phyloP scores from a whole-genome alignment of 2,797 vertebrate species.

The Lepilemur ruficaudatus region DNA sequence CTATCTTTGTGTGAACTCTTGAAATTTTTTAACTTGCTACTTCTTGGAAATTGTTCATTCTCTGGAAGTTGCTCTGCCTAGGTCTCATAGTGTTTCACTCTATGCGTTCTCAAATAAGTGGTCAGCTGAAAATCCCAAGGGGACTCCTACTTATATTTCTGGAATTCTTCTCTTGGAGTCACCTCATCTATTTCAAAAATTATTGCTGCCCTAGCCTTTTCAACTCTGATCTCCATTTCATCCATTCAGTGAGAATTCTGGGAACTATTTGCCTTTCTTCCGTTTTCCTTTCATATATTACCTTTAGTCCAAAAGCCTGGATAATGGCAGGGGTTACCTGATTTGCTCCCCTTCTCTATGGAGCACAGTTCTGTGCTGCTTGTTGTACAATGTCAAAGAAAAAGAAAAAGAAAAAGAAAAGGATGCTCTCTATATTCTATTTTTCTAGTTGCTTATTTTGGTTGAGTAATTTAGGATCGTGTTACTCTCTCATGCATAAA shows the following conservation, averaged over 20 bases:
- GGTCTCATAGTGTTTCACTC: not conserved
- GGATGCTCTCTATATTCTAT: not conserved
- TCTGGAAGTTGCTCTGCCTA: not conserved
- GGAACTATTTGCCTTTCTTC: not conserved
- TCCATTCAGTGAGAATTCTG: not conserved
- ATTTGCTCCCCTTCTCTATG: not conserved
- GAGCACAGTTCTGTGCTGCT: not conserved
- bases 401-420: not conserved
- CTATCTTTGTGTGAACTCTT: not conserved
- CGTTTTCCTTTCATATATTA: not conserved
- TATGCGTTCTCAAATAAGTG: not conserved
- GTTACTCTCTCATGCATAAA: not conserved
- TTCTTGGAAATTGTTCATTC: not conserved
- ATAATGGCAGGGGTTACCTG: not conserved
- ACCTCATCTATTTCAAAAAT: not conserved
- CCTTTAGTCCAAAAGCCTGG: rapidly evolving
- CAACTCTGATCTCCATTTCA: not conserved
- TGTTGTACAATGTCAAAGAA: not conserved
- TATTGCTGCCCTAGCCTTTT: not conserved
- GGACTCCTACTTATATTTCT: not conserved
- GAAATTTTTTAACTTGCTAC: not conserved
- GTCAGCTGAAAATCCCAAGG: not conserved
- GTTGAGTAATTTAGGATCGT: not conserved
- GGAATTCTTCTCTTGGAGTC: not conserved
- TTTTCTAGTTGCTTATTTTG: not conserved